Percentiles rank a stretch among this genome's conserved stretches.
Conservation (phyloP, 2,888 invertebrate species). For the Coelogynopora nodosa region DNA sequence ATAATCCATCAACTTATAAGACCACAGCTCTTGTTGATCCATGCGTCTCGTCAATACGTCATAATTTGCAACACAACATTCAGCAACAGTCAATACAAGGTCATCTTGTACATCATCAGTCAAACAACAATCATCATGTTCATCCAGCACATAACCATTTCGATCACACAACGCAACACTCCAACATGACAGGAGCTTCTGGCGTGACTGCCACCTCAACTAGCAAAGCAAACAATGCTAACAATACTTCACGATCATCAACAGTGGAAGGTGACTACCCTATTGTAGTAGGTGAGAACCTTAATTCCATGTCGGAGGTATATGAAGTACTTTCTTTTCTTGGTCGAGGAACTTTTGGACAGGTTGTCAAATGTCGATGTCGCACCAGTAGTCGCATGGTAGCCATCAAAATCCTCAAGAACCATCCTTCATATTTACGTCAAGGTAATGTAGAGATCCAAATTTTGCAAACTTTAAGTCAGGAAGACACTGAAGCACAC, state of each 20-base stretch:
- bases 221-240: background rate
- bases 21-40: conserved; percentile 26
- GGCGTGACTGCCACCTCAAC: background rate
- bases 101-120: background rate
- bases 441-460: conserved; percentile 98
- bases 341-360: conserved; percentile 96
- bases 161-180: background rate
- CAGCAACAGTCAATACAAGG: conserved; percentile 8
- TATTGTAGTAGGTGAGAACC: conserved; percentile 92
- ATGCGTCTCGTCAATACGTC: conserved; percentile 37
- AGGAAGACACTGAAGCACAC: conserved; percentile 68
- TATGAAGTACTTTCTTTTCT: conserved; percentile 96
- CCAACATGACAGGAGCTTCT: background rate
- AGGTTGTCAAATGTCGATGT: conserved; percentile 99
- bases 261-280: conserved; percentile 88
- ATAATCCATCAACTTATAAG: background rate
- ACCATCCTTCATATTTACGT: conserved; percentile 98
- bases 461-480: conserved; percentile 63
- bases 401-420: conserved; percentile 99
- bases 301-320: conserved; percentile 86
- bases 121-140: background rate
- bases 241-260: background rate
- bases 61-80: conserved; percentile 29
- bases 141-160: background rate
- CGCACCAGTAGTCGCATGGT: conserved; percentile 99